Evolutionary conservation across 1,140 invertebrate genomes (phyloP), one percentile per base, ranked within the genome.

Genomic region (Aricia agestis): DNA sequence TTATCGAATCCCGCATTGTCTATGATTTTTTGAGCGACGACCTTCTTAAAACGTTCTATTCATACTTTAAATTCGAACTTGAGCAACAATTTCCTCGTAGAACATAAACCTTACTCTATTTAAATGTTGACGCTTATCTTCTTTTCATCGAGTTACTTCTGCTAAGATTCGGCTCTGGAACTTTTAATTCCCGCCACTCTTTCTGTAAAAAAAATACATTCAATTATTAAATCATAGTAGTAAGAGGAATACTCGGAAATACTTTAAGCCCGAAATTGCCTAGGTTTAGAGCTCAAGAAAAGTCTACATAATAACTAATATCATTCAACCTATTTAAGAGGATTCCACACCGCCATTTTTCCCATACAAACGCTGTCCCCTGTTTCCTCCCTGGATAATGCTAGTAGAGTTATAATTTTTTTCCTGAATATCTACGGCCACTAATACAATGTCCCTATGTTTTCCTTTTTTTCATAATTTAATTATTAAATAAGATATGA

Each of bases 131-230:
- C 9, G n/a, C 31, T 36, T 80, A 86, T 71, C 84, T 80, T 57
- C 79, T 80, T 69, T 82, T 82, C 18, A 74, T 74, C 11, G 87
- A 80, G 18, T 79, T 78, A 42, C 74, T 67, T 72, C 80, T 74
- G 69, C 74, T 80, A 0, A 79, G 66, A 25, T 72, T 83, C 15
- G 82, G 78, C 58, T 91, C 89, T 17, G 85, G 85, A 74, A 91
- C 84, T 81, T 87, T 89, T 9, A 90, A 73, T 68, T 91, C 89
- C 15, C 83, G 81, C 89, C 89, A 91, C 82, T 90, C 82, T 86
- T 90, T 90, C 89, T 91, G 85, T 41, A 83, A 85, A 19, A 65
- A 71, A 65, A 70, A 63, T 57, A 31, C 68, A 70, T 72, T 69
- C 69, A 66, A 67, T 68, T 17, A 7, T 57, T 18, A 19, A 2